phyloP scores from a whole-genome alignment of 30 jellyfish, hydroid and myxozoan genomes.

The Cassiopea xamachana region DNA sequence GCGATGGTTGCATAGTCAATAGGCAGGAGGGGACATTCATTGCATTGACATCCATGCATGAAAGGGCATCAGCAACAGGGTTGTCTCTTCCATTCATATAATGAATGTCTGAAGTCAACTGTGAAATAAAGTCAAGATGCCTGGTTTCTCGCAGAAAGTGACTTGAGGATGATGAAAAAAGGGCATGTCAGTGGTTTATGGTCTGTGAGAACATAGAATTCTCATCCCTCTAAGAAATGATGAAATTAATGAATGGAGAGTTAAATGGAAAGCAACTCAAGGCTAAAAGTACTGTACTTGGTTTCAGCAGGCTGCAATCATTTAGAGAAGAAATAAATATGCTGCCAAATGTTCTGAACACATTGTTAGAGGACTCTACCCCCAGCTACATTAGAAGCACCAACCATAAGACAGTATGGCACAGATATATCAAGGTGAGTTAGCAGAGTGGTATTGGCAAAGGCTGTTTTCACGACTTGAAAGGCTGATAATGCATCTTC shows the following conservation, averaged over 20 bases:
- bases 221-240: conserved; percentile 44
- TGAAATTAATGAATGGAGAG: conserved; percentile 51
- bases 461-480: conserved; percentile 29
- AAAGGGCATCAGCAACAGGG: conserved; percentile 66
- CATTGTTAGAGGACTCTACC: conserved; percentile 32
- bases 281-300: conserved; percentile 53
- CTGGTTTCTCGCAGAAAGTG: conserved; percentile 50
- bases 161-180: conserved; percentile 18
- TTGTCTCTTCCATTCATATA: conserved; percentile 39
- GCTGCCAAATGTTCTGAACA: conserved; percentile 28
- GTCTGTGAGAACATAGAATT: conserved; percentile 50
- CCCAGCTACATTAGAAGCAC: conserved; percentile 49
- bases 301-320: conserved; percentile 24
- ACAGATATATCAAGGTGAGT: conserved; percentile 41
- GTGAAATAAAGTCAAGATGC: conserved; percentile 58
- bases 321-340: conserved; percentile 40
- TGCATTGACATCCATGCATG: conserved; percentile 42
- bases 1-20: not conserved
- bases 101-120: conserved; percentile 36
- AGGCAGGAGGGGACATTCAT: not conserved
- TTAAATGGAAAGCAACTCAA: conserved; percentile 38
- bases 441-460: conserved; percentile 48
- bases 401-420: conserved; percentile 45
- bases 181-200: conserved; percentile 36
- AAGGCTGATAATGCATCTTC: conserved; percentile 37